Evolutionary conservation across 2,113 vertebrate species (phyloP).

Genomic region (Columbina picui): DNA sequence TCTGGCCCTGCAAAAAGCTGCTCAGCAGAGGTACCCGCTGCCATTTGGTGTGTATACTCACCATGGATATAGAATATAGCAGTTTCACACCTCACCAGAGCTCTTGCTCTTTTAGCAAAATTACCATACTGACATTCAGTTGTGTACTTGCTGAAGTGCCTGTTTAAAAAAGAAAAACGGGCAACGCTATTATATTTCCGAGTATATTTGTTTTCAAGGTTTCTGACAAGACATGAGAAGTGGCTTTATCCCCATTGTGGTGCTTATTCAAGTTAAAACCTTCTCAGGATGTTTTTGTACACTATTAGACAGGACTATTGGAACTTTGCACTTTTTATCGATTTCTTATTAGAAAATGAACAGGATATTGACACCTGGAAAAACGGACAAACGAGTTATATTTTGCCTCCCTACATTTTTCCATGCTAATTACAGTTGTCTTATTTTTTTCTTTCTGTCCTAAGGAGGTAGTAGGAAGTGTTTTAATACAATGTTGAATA

Average conservation of each 20-base stretch:
- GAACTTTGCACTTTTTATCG: background rate
- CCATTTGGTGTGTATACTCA: background rate
- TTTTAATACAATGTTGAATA: background rate
- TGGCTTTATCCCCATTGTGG: background rate
- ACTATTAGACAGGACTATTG: accelerated
- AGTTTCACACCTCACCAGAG: background rate
- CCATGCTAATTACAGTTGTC: background rate
- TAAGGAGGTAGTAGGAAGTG: background rate
- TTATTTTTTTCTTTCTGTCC: background rate
- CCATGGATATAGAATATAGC: too few relatives aligned
- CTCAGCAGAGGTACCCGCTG: background rate
- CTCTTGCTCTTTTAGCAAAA: background rate
- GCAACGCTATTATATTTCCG: background rate
- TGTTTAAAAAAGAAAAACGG: background rate
- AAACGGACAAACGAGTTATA: background rate
- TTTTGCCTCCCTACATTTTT: background rate
- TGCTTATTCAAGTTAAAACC: background rate
- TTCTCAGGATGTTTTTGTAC: background rate
- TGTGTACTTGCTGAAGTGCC: background rate
- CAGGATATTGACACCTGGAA: background rate
- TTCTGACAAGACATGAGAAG: background rate
- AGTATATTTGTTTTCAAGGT: background rate
- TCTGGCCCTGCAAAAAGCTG: too few relatives aligned
- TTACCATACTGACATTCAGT: background rate
- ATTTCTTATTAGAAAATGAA: background rate